Percentiles rank a stretch among this genome's conserved stretches.
phyloP scores from a whole-genome alignment of 1,140 invertebrate genomes.

The Bombus confusus region DNA sequence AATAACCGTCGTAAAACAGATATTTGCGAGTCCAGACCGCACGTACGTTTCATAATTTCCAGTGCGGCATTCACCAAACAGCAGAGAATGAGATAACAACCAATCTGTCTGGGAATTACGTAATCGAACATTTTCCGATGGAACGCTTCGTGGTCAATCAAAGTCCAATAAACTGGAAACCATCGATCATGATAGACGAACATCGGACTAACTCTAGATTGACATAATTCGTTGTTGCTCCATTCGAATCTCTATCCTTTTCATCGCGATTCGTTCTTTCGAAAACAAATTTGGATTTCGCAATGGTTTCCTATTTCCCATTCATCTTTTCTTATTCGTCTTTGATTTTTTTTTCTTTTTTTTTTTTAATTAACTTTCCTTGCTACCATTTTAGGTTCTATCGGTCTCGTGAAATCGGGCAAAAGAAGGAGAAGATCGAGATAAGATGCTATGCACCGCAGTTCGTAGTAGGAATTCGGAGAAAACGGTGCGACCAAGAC shows the following conservation, averaged over 20 bases:
- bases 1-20: neutral
- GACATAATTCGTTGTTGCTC: neutral
- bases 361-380: no score
- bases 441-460: neutral
- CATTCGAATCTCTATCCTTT: neutral
- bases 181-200: neutral
- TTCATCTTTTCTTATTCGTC: no score
- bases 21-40: neutral
- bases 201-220: neutral
- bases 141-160: neutral
- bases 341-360: no score
- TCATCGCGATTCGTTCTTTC: no score
- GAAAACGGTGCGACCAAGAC: no score
- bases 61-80: neutral
- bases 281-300: no score
- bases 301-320: no score
- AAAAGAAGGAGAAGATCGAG: no score
- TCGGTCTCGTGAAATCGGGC: no score
- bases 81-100: neutral
- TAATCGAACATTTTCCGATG: neutral
- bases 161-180: slow-evolving; percentile 2
- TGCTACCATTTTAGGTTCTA: no score
- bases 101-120: neutral
- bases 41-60: neutral
- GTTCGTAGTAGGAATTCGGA: neutral